Base-by-base conservation (phyloP, 2,113 vertebrate genomes). In the Tricholaema leucomelas region DNA sequence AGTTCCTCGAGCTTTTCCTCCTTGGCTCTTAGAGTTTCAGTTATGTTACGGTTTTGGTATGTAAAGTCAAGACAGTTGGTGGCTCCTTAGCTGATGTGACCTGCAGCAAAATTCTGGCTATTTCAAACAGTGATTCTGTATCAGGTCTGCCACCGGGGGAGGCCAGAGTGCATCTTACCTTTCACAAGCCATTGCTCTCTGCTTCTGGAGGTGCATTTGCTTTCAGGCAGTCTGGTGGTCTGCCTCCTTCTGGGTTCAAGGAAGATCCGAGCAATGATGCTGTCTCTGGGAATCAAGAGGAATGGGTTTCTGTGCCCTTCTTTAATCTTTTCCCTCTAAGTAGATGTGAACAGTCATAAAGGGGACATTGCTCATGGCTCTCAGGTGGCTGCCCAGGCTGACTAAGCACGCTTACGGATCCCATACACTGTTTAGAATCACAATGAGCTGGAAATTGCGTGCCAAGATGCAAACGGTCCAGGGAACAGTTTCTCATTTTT, bases 341-440 rank as follows among this genome's bases (percentile, higher is more conserved):
- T 30, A 76, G 86, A 88, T 92, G 66, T 76, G 86, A 93, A 81
- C 84, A 92, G 58, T 80, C 72, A 40, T 92, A 85, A 83, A 95
- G 65, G 87, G 48, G 72, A 91, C 79, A 44, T 87, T 77, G 81
- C 67, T 91, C 63, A 87, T 25, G 85, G 76, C 87, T 85, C 89
- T 93, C 85, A 90, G 88, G 96, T 95, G 94, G 84, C 93, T 88
- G 88, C 46, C 87, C 56, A 52, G 93, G 87, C 96, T 95, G 96
- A 93, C 89, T 96, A 96, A 96, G 93, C 95, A 92, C 3, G 28
- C 75, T 92, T 87, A 89, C 1, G 0, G 75, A 89, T 87, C 78
- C 75, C 6, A 4, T 88, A 82, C 84, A 7, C 81, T 85, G 69
- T 93, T 93, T 85, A 80, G 88, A 95, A 92, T 94, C 81, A 91